phyloP scores from a whole-genome alignment of 2,113 vertebrate genomes.

The Cyrtonyx montezumae region DNA sequence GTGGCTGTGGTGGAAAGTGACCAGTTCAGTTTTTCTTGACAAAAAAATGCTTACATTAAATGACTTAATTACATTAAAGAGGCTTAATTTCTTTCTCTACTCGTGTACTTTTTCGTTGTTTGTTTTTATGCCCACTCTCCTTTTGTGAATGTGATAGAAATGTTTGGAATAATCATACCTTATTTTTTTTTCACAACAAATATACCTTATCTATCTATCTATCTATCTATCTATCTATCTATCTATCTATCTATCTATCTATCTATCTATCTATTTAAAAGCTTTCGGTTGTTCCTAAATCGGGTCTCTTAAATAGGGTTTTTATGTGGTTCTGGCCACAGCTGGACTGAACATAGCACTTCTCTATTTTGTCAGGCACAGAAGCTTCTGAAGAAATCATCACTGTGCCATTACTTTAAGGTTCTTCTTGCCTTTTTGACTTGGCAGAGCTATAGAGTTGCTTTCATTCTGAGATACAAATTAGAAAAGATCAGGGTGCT shows the following conservation, averaged over 20 bases:
- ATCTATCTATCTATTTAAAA: no score
- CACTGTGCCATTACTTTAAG: rapidly evolving
- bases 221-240: no score
- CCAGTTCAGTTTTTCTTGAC: neutral
- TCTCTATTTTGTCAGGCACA: rapidly evolving
- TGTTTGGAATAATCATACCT: neutral
- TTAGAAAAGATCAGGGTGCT: neutral
- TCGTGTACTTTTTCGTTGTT: neutral
- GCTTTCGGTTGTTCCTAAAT: neutral
- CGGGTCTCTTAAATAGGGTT: neutral
- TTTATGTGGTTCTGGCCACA: neutral
- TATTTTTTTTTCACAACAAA: neutral
- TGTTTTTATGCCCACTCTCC: neutral
- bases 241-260: no score
- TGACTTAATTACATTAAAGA: neutral
- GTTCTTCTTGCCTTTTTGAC: neutral
- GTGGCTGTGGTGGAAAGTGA: neutral
- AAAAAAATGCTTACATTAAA: neutral
- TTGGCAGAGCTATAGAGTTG: neutral
- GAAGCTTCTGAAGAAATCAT: neutral
- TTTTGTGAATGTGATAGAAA: neutral
- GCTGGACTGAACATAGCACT: neutral
- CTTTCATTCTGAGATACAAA: neutral
- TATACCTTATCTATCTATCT: no score
- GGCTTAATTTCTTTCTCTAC: neutral